These are phyloP conservation scores for Eulemur mongoz DNA, from an alignment of 2,797 vertebrate species.

Conservation along the genomic window DNA sequence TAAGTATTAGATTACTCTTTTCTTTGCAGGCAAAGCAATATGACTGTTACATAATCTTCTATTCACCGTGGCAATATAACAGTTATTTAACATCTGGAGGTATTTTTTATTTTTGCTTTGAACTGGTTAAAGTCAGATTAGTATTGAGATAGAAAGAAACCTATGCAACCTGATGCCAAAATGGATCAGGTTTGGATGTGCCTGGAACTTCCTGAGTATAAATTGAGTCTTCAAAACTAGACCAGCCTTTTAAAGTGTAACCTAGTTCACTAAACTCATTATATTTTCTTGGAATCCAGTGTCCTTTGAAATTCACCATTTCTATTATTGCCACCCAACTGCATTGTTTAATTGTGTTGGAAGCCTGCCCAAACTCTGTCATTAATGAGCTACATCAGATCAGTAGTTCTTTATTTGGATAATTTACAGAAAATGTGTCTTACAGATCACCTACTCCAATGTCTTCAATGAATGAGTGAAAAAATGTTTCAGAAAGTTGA, in stretches of 20 bases:
- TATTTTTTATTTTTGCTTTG: not conserved
- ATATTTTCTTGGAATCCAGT: not conserved
- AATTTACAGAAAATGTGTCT: not conserved
- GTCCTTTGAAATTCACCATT: not conserved
- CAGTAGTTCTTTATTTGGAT: not conserved
- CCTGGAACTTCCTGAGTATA: not conserved
- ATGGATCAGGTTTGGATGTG: not conserved
- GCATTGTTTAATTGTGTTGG: rapidly evolving
- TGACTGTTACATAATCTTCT: not conserved
- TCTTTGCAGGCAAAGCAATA: not conserved
- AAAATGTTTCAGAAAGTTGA: not conserved
- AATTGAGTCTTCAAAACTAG: not conserved
- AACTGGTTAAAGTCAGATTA: not conserved
- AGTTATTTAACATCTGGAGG: not conserved
- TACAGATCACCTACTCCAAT: not conserved
- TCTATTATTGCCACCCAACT: not conserved
- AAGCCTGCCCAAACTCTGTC: not conserved
- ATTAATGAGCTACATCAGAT: not conserved
- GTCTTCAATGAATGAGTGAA: not conserved
- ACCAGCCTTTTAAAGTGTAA: not conserved
- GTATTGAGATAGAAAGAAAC: not conserved
- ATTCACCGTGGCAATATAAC: not conserved
- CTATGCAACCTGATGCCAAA: not conserved
- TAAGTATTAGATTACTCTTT: not conserved
- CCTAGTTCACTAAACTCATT: not conserved